phyloP scores from a whole-genome alignment of 2,797 vertebrate genomes.

The Etheostoma perlongum region DNA sequence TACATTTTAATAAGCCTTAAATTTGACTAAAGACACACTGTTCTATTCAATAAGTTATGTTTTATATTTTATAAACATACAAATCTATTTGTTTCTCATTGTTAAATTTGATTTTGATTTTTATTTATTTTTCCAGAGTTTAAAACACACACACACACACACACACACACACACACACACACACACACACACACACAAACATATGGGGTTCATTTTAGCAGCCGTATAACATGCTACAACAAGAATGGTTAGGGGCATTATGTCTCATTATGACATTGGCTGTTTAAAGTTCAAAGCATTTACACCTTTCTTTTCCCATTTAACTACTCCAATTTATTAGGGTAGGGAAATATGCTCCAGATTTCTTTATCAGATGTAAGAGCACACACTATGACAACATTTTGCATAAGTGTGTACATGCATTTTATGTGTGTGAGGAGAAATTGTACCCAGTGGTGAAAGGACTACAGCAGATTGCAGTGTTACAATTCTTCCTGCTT shows the following conservation, averaged over 20 bases:
- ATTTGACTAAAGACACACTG: neutral
- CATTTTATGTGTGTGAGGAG: neutral
- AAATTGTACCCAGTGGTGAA: neutral
- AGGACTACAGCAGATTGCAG: neutral
- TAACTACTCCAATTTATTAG: neutral
- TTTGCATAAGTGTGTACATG: neutral
- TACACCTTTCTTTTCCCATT: neutral
- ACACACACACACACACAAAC: no score
- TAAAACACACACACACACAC: neutral
- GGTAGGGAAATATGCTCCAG: neutral
- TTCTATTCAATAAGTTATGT: neutral
- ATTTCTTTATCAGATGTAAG: neutral
- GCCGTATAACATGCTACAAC: neutral
- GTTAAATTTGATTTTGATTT: no score
- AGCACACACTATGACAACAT: neutral
- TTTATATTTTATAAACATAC: neutral
- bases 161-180: no score
- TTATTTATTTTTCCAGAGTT: neutral
- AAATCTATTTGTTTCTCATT: no score
- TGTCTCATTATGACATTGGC: neutral
- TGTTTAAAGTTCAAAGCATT: neutral
- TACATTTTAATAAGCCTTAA: neutral
- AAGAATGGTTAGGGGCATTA: no score
- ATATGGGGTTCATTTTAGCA: neutral
- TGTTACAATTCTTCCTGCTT: neutral